These are phyloP conservation scores for Pangasius sanitwongsei DNA, from an alignment of 2,797 vertebrate species.

Conservation along the genomic window DNA sequence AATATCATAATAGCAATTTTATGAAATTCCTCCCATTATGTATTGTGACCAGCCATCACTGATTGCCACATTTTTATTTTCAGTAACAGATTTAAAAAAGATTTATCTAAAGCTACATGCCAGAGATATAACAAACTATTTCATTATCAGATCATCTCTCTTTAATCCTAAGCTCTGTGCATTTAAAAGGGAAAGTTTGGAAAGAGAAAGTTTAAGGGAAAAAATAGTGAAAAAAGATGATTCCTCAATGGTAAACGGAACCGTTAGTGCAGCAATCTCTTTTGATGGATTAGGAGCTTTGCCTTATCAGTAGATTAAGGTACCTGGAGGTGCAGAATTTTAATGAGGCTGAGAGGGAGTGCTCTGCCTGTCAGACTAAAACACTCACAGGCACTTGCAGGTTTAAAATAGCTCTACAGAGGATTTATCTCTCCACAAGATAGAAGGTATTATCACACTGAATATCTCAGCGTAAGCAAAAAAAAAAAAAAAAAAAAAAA, in stretches of 20 bases:
- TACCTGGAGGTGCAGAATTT: conserved; percentile 68
- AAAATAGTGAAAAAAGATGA: conserved; percentile 55
- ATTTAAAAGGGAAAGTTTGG: conserved; percentile 51
- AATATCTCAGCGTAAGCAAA: conserved; percentile 37
- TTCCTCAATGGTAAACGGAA: conserved; percentile 67
- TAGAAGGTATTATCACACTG: conserved; percentile 37
- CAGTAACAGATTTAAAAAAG: neutral
- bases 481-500: neutral
- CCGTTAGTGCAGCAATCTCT: conserved; percentile 63
- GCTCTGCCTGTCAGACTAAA: conserved; percentile 52
- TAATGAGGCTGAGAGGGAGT: conserved; percentile 62
- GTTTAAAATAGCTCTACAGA: conserved; percentile 57
- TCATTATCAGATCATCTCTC: conserved; percentile 38
- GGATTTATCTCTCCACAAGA: conserved; percentile 47
- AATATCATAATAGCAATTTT: no score
- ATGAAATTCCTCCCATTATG: neutral
- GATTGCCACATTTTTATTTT: neutral
- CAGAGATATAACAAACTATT: conserved; percentile 31
- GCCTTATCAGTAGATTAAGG: conserved; percentile 73
- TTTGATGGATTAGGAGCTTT: conserved; percentile 75
- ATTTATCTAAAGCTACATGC: conserved; percentile 8
- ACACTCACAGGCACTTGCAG: conserved; percentile 54
- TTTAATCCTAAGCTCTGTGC: conserved; percentile 44
- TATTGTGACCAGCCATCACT: neutral
- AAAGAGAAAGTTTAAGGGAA: conserved; percentile 53